These are phyloP conservation scores for Morpho achilles DNA, from an alignment of 2,888 invertebrate genomes.

Conservation along the genomic window DNA sequence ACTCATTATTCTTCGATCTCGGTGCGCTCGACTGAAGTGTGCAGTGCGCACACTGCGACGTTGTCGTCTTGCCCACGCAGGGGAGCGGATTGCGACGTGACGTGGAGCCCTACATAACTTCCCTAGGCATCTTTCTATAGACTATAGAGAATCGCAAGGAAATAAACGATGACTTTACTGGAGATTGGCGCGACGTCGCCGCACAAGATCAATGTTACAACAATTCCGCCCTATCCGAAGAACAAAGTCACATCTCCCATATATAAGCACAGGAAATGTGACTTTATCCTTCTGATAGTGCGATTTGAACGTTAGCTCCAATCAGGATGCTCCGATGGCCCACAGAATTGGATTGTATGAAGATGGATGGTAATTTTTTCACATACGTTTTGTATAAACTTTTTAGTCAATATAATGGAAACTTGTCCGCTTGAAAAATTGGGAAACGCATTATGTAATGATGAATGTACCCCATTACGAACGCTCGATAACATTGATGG, in stretches of 20 bases:
- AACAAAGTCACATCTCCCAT: too few relatives aligned
- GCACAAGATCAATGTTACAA: constrained; percentile 22
- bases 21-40: constrained; percentile 28
- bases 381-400: too few relatives aligned
- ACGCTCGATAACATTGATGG: background rate
- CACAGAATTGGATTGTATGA: too few relatives aligned
- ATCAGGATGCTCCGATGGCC: too few relatives aligned
- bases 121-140: background rate
- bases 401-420: too few relatives aligned
- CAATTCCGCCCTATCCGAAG: background rate
- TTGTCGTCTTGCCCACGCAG: too few relatives aligned
- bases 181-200: constrained; percentile 12
- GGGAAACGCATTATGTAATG: too few relatives aligned
- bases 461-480: too few relatives aligned
- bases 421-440: too few relatives aligned
- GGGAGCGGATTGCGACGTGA: constrained; percentile 11
- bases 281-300: too few relatives aligned
- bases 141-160: constrained; percentile 1
- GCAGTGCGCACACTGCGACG: background rate
- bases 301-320: background rate
- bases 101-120: constrained; percentile 1
- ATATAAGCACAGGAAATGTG: too few relatives aligned
- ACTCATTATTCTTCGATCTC: constrained; percentile 44
- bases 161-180: background rate
- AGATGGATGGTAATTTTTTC: too few relatives aligned